A percentile compares a stretch with the other conserved stretches of the same genome.
Conservation (phyloP, 2,888 invertebrate species). For the Oscheius onirici region DNA sequence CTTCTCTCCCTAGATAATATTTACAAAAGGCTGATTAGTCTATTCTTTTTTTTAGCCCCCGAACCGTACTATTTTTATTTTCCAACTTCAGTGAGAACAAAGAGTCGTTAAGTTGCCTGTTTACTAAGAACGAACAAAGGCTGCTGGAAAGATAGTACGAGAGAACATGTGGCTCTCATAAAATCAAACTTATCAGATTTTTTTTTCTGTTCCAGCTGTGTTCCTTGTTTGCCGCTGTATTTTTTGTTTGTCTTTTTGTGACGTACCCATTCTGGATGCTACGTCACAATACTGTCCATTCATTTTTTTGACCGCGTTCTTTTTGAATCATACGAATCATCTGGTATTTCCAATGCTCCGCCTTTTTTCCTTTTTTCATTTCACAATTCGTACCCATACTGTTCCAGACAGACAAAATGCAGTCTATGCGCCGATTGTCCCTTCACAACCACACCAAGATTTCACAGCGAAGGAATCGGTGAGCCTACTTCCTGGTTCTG, state of each 20-base stretch:
- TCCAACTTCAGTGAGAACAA: no score
- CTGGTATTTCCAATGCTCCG: neutral
- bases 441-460: conserved; percentile 28
- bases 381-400: neutral
- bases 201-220: no score
- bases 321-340: neutral
- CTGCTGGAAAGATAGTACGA: no score
- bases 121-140: no score
- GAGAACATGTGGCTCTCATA: no score
- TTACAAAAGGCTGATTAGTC: no score
- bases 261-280: neutral
- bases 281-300: neutral
- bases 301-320: neutral
- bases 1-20: no score
- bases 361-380: neutral
- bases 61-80: no score
- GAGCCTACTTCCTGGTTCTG: neutral
- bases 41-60: no score
- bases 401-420: conserved; percentile 4
- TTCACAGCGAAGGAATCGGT: conserved; percentile 26
- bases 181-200: no score
- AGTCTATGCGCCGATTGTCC: conserved; percentile 27
- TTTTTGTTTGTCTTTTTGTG: conserved; percentile 12
- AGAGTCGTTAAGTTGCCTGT: no score
- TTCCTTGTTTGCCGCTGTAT: neutral